Percentiles rank a stretch among this genome's conserved stretches.
Conservation (phyloP, 1,140 invertebrate genomes). For the Harpegnathos saltator region DNA sequence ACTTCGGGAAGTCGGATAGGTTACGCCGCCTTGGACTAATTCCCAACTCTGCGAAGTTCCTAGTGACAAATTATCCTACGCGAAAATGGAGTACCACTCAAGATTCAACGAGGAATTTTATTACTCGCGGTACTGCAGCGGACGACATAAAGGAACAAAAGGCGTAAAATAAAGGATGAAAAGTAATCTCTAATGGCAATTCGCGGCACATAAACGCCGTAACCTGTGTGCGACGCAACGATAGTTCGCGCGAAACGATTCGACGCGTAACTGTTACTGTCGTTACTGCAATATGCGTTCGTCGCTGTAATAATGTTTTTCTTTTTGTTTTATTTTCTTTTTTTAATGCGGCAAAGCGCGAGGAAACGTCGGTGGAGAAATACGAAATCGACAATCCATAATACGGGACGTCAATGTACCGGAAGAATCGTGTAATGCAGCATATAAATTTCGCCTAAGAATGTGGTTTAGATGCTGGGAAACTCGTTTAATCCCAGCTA, state of each 20-base stretch:
- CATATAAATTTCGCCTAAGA: conserved; percentile 41
- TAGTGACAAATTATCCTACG: conserved; percentile 68
- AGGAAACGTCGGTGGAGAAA: not conserved
- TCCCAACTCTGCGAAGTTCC: conserved; percentile 68
- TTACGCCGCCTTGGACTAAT: conserved; percentile 65
- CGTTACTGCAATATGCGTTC: conserved; percentile 55
- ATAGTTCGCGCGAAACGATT: conserved; percentile 32
- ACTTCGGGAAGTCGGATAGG: conserved; percentile 49
- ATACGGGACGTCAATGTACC: conserved; percentile 5
- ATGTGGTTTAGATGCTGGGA: conserved; percentile 19
- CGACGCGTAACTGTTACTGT: conserved; percentile 39
- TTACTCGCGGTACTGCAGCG: conserved; percentile 36
- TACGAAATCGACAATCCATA: no score
- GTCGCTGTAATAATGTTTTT: conserved; percentile 8
- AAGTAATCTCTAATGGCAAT: conserved; percentile 36
- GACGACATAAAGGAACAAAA: conserved; percentile 38
- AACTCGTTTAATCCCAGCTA: conserved; percentile 43
- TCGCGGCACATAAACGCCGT: conserved; percentile 34
- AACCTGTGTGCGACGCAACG: conserved; percentile 42
- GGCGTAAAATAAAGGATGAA: conserved; percentile 53
- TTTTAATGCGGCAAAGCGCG: not conserved
- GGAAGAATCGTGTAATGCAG: conserved; percentile 2
- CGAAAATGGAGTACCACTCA: conserved; percentile 69
- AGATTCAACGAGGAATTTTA: conserved; percentile 71
- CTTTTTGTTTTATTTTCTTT: not conserved